Conservation (phyloP, 2,113 vertebrate species). For the Macroglossus sobrinus region DNA sequence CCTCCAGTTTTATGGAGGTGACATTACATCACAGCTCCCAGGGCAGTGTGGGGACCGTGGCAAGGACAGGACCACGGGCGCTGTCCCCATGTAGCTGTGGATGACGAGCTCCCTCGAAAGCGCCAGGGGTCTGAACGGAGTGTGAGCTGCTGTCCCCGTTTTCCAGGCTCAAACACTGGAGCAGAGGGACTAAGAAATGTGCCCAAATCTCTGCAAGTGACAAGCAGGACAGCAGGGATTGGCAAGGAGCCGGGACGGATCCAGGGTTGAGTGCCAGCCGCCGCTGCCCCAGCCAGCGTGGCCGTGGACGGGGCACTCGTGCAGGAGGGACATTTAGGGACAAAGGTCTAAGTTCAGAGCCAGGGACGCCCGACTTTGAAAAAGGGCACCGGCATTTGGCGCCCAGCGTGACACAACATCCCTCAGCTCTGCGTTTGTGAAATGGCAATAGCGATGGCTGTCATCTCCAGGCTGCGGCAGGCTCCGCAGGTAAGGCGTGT, state of each 20-base stretch:
- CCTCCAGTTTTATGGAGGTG: neutral
- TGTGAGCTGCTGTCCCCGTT: neutral
- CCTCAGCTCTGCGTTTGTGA: neutral
- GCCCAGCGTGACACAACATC: neutral
- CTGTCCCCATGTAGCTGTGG: neutral
- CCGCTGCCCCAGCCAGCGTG: too few relatives aligned
- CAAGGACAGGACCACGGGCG: neutral
- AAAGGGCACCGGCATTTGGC: neutral
- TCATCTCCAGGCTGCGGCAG: neutral
- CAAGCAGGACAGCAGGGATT: neutral
- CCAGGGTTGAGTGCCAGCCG: too few relatives aligned
- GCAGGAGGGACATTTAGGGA: neutral
- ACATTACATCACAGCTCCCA: neutral
- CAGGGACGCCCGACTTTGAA: neutral
- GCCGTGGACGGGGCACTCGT: too few relatives aligned
- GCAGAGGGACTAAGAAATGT: neutral
- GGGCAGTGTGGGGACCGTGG: neutral
- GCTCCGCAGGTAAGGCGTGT: neutral
- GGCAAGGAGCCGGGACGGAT: neutral
- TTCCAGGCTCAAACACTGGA: neutral
- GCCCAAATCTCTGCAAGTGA: neutral
- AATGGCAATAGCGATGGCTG: neutral
- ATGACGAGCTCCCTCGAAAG: too few relatives aligned
- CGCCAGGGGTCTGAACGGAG: too few relatives aligned
- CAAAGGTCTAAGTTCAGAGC: neutral